phyloP scores from a whole-genome alignment of 1,140 invertebrate species.

The Palaemon carinicauda region DNA sequence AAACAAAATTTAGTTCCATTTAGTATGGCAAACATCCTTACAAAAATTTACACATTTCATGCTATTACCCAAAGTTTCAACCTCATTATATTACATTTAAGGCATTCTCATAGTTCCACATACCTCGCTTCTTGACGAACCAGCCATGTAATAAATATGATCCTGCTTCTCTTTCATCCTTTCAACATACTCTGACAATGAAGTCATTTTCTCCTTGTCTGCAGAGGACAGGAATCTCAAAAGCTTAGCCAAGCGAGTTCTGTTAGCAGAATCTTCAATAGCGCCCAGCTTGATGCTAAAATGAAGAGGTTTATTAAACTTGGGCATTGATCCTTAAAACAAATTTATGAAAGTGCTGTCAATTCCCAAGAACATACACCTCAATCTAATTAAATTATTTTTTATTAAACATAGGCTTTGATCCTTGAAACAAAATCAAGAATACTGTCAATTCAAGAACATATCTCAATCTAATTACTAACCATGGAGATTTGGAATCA shows the following conservation, averaged over 20 bases:
- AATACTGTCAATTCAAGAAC: too few species aligned
- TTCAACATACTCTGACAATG: conserved; percentile 87
- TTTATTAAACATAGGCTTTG: too few species aligned
- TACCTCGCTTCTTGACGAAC: conserved; percentile 82
- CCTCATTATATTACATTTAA: too few species aligned
- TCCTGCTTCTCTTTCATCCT: conserved; percentile 98
- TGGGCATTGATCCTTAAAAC: too few species aligned
- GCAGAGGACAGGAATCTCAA: conserved; percentile 90
- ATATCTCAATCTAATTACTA: too few species aligned
- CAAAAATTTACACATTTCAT: background rate
- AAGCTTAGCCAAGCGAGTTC: conserved; percentile 93
- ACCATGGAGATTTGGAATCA: too few species aligned
- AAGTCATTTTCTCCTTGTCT: conserved; percentile 74
- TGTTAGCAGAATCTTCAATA: conserved; percentile 97
- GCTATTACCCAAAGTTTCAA: background rate
- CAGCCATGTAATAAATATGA: conserved; percentile 96
- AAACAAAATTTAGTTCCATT: background rate
- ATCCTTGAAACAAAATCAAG: too few species aligned
- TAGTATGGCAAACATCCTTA: background rate
- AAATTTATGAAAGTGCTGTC: too few species aligned
- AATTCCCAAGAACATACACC: too few species aligned
- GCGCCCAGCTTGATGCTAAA: conserved; percentile 91
- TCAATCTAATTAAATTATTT: too few species aligned
- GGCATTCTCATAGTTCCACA: background rate
- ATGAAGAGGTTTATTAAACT: too few species aligned